Conservation (phyloP, 2,113 vertebrate species). For the Conger conger region DNA sequence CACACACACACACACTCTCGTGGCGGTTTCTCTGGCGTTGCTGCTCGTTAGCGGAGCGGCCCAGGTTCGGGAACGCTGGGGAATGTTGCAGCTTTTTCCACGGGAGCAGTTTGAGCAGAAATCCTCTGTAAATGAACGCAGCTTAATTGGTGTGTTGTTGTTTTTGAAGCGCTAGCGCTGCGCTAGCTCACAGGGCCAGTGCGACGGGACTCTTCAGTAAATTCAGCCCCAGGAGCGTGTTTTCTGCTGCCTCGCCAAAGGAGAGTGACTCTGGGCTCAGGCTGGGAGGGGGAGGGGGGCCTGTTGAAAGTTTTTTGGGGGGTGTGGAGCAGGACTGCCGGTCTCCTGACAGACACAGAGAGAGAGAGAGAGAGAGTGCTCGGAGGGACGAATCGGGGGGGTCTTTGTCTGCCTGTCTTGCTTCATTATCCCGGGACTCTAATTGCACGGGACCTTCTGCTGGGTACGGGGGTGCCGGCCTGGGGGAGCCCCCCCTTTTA, state of each 20-base stretch:
- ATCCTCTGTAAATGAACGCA: neutral
- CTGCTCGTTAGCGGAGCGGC: too few relatives aligned
- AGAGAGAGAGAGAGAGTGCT: constrained; percentile 48
- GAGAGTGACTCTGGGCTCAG: neutral
- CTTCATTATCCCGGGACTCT: constrained; percentile 64
- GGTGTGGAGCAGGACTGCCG: neutral
- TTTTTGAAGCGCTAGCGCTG: neutral
- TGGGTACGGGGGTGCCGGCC: constrained; percentile 37
- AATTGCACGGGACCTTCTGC: constrained; percentile 65
- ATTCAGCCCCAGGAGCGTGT: neutral
- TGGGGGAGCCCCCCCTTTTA: constrained; percentile 15
- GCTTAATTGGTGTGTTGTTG: constrained; percentile 3
- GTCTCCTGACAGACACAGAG: constrained; percentile 51
- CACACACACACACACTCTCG: too few relatives aligned
- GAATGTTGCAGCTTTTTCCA: too few relatives aligned
- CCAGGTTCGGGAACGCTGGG: too few relatives aligned
- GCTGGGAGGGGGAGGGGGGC: neutral
- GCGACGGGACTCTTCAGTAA: neutral
- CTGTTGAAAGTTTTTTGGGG: neutral
- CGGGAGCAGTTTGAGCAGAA: neutral
- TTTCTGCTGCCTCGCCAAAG: neutral
- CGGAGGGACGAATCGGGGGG: constrained; percentile 40
- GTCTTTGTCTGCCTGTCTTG: constrained; percentile 68
- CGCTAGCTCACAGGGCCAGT: neutral
- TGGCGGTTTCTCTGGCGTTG: too few relatives aligned